Evolutionary conservation across 2,797 vertebrate genomes (phyloP).

Genomic region (Adrianichthys oophorus): DNA sequence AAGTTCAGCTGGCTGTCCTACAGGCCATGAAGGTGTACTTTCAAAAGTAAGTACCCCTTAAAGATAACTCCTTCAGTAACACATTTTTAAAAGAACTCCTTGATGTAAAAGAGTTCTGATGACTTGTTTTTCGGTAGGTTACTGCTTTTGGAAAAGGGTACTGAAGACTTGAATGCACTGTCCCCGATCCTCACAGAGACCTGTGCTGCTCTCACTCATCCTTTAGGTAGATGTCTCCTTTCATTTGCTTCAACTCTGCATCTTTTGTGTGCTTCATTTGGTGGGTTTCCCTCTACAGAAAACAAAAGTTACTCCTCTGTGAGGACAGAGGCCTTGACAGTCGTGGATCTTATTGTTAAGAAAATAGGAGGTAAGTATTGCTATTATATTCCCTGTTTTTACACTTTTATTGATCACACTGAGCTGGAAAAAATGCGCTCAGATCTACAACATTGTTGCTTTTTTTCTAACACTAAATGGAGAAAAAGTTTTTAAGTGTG

Average conservation of each 20-base stretch:
- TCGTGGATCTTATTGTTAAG: constrained; percentile 90
- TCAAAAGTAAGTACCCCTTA: constrained; percentile 80
- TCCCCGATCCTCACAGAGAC: constrained; percentile 89
- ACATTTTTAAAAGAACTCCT: not conserved
- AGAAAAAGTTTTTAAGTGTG: too few relatives aligned
- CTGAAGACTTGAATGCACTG: constrained; percentile 79
- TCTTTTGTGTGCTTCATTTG: not conserved
- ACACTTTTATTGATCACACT: too few relatives aligned
- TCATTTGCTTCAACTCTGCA: not conserved
- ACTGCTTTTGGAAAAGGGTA: constrained; percentile 87
- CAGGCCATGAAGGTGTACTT: constrained; percentile 93
- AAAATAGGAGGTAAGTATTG: constrained; percentile 85
- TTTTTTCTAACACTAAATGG: too few relatives aligned
- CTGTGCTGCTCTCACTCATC: constrained; percentile 87
- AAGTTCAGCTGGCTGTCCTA: constrained; percentile 91
- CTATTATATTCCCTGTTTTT: too few relatives aligned
- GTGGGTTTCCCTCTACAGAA: constrained; percentile 76
- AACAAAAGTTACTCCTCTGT: constrained; percentile 97
- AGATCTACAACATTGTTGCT: too few relatives aligned
- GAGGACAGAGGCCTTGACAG: constrained; percentile 92
- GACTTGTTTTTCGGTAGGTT: constrained; percentile 71
- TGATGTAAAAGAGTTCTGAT: accelerated
- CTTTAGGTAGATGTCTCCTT: constrained; percentile 83
- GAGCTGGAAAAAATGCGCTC: too few relatives aligned
- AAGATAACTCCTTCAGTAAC: not conserved